A percentile compares a stretch with the other conserved stretches of the same genome.
phyloP scores from a whole-genome alignment of 1,140 invertebrate genomes.

The Rhopalosiphum maidis region DNA sequence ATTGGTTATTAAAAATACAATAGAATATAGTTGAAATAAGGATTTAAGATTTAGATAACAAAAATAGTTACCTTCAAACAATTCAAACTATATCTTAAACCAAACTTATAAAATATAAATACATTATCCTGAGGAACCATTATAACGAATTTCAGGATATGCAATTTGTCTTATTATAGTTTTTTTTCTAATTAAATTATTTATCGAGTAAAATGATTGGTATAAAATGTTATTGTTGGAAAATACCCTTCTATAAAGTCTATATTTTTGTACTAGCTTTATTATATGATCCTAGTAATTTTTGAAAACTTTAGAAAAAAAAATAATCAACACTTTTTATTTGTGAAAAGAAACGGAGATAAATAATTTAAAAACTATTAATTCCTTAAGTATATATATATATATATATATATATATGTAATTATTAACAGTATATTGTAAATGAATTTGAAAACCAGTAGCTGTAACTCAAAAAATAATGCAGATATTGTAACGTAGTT shows the following conservation, averaged over 20 bases:
- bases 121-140: neutral
- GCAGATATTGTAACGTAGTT: too few relatives aligned
- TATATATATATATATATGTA: too few relatives aligned
- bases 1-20: neutral
- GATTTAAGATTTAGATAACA: too few relatives aligned
- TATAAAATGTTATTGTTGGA: neutral
- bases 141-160: too few relatives aligned
- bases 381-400: neutral
- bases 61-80: too few relatives aligned
- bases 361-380: neutral
- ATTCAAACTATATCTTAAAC: neutral
- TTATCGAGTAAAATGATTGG: neutral
- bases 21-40: neutral
- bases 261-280: neutral
- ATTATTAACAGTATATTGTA: too few relatives aligned
- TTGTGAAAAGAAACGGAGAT: neutral
- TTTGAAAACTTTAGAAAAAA: neutral
- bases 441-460: too few relatives aligned
- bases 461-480: too few relatives aligned
- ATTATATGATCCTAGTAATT: neutral
- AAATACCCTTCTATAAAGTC: too few relatives aligned
- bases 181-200: too few relatives aligned
- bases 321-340: neutral
- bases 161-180: too few relatives aligned
- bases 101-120: neutral